A percentile compares a stretch with the other conserved stretches of the same genome.
Conservation (phyloP, 2,113 vertebrate species). For the Rhinolophus sinicus region DNA sequence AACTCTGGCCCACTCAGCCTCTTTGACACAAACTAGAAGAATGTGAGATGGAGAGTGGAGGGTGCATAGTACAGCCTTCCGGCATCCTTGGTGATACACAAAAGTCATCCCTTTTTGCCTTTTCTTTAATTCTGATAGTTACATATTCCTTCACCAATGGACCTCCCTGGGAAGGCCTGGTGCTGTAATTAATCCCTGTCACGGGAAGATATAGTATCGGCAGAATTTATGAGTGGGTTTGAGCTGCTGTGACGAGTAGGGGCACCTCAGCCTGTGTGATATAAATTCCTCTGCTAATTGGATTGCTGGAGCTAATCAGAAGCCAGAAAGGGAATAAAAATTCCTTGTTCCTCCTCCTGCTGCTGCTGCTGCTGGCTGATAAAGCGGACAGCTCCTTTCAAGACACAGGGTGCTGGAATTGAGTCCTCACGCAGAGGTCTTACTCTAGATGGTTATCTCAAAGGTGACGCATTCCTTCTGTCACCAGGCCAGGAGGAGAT, state of each 20-base stretch:
- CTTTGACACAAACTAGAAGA: background rate
- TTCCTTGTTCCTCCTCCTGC: constrained; percentile 70
- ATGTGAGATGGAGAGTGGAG: background rate
- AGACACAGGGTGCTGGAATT: constrained; percentile 33
- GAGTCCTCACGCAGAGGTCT: background rate
- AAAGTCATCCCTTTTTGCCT: constrained; percentile 53
- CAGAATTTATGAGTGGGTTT: constrained; percentile 84
- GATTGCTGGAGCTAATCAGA: constrained; percentile 86
- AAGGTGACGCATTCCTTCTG: constrained; percentile 23
- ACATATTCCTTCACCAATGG: constrained; percentile 58
- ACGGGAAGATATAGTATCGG: constrained; percentile 76
- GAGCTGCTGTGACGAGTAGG: constrained; percentile 79
- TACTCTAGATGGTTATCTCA: constrained; percentile 50
- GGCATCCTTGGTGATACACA: background rate
- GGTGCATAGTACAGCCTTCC: background rate
- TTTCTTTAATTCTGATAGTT: constrained; percentile 69
- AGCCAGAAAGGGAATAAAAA: constrained; percentile 78
- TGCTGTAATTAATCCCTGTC: constrained; percentile 84
- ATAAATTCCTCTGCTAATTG: constrained; percentile 88
- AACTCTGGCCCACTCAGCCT: background rate
- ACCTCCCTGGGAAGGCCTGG: constrained; percentile 74
- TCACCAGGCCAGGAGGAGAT: fast-evolving
- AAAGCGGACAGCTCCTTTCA: constrained; percentile 73
- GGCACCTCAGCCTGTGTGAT: constrained; percentile 83
- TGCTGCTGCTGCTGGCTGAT: constrained; percentile 78